These are phyloP conservation scores for Neoascia interrupta DNA, from an alignment of 2,888 invertebrate species.

Conservation along the genomic window DNA sequence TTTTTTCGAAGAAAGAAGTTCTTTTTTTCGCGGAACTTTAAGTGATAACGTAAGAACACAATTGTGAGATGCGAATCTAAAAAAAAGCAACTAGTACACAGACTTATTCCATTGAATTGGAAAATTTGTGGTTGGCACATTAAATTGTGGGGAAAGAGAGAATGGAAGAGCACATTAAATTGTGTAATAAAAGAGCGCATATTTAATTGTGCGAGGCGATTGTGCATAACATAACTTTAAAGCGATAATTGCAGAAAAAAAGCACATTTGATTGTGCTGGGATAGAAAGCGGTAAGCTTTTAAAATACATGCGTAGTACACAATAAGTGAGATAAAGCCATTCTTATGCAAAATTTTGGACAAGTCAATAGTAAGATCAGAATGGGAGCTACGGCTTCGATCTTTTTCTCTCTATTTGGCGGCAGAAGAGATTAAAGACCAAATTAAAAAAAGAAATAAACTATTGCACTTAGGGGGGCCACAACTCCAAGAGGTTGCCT, in stretches of 20 bases:
- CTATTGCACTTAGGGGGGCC: slow-evolving; percentile 54
- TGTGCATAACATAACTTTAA: too few relatives aligned
- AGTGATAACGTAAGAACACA: too few relatives aligned
- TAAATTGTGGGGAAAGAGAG: background rate
- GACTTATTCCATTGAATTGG: too few relatives aligned
- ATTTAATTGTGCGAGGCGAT: slow-evolving; percentile 27
- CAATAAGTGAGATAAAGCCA: slow-evolving; percentile 41
- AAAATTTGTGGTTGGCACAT: too few relatives aligned
- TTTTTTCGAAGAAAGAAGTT: too few relatives aligned
- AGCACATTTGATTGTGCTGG: too few relatives aligned
- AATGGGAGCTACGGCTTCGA: slow-evolving; percentile 70
- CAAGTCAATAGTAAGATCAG: slow-evolving; percentile 53
- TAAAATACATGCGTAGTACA: background rate
- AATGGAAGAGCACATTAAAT: background rate
- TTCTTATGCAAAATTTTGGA: slow-evolving; percentile 63
- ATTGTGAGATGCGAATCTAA: too few relatives aligned
- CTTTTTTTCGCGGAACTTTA: too few relatives aligned
- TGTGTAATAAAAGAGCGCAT: background rate
- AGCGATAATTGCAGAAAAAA: too few relatives aligned
- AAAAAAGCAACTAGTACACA: too few relatives aligned
- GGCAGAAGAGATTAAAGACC: slow-evolving; percentile 58
- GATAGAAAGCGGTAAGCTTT: background rate
- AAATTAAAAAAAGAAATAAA: slow-evolving; percentile 56
- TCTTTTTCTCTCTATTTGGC: slow-evolving; percentile 58
- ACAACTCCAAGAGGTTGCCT: slow-evolving; percentile 63